Percentiles rank a stretch among this genome's conserved stretches.
phyloP scores from a whole-genome alignment of 1,140 invertebrate genomes.

The Pseudobourletiella spinata region DNA sequence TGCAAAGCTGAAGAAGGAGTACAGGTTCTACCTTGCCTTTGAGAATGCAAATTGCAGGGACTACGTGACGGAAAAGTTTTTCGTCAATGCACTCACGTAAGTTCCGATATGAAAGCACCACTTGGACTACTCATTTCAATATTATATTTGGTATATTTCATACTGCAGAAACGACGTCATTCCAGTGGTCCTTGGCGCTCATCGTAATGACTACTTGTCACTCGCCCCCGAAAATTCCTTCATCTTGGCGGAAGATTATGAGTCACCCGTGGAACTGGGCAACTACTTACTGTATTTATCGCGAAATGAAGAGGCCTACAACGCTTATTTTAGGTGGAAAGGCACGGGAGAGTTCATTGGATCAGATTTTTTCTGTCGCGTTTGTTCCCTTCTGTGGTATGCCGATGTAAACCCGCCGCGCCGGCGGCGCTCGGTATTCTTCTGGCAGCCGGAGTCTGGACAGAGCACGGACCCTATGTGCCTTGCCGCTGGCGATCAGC shows the following conservation, averaged over 20 bases:
- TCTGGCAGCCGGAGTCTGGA: not conserved
- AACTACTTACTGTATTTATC: constrained; percentile 46
- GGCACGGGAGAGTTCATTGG: constrained; percentile 25
- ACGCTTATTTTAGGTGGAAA: constrained; percentile 39
- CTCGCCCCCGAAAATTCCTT: constrained; percentile 56
- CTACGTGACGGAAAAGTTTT: constrained; percentile 95
- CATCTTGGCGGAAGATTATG: constrained; percentile 49
- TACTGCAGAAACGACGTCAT: constrained; percentile 50
- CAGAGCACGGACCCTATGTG: not conserved
- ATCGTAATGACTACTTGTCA: constrained; percentile 43
- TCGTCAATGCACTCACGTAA: constrained; percentile 72
- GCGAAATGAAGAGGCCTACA: constrained; percentile 35
- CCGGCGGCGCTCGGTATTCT: too few relatives aligned
- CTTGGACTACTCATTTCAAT: too few relatives aligned
- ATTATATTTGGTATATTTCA: too few relatives aligned
- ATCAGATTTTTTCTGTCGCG: constrained; percentile 31
- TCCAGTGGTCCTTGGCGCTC: constrained; percentile 59
- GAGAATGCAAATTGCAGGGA: constrained; percentile 87
- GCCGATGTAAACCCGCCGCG: not conserved
- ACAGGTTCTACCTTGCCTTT: constrained; percentile 19
- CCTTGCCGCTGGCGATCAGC: not conserved
- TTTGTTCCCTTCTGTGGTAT: constrained; percentile 33
- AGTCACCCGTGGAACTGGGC: constrained; percentile 45
- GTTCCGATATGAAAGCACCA: too few relatives aligned
- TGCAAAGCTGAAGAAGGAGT: not conserved